Conservation (phyloP, 2,113 vertebrate genomes). For the Urocynchramus pylzowi region DNA sequence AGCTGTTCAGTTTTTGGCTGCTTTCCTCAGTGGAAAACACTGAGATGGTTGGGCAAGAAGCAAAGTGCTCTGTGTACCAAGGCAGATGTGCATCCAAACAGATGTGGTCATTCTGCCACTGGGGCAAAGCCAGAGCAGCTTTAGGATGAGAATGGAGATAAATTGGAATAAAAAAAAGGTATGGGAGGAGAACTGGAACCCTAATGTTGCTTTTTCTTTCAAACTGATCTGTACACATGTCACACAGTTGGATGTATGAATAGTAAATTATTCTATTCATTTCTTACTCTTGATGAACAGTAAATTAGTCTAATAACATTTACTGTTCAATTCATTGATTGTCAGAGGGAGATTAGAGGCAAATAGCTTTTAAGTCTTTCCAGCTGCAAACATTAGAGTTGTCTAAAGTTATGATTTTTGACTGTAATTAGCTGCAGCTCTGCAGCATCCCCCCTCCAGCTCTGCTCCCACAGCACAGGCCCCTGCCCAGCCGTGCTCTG, state of each 20-base stretch:
- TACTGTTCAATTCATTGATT: slow-evolving; percentile 69
- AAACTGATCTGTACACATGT: slow-evolving; percentile 47
- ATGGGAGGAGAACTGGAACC: neutral
- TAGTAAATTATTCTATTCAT: slow-evolving; percentile 69
- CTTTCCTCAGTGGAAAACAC: neutral
- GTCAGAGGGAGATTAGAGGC: slow-evolving; percentile 68
- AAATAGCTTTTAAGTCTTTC: slow-evolving; percentile 69
- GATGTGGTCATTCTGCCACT: slow-evolving; percentile 26
- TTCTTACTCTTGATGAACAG: slow-evolving; percentile 69
- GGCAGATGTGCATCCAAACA: slow-evolving; percentile 1
- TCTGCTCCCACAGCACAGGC: accelerated
- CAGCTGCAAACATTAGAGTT: slow-evolving; percentile 66
- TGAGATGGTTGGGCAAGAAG: neutral
- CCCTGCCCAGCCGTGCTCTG: neutral
- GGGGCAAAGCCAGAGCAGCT: neutral
- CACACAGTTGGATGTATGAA: slow-evolving; percentile 59
- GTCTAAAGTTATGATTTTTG: slow-evolving; percentile 60
- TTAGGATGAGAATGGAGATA: neutral
- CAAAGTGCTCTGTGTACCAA: neutral
- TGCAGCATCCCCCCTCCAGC: neutral
- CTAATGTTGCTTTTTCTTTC: slow-evolving; percentile 13
- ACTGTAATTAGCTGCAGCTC: slow-evolving; percentile 44
- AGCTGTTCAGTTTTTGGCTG: neutral
- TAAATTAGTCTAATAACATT: slow-evolving; percentile 73
- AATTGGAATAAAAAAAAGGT: slow-evolving; percentile 20